Base-by-base conservation (phyloP, 1,140 invertebrate species). In the Eriosoma lanigerum region DNA sequence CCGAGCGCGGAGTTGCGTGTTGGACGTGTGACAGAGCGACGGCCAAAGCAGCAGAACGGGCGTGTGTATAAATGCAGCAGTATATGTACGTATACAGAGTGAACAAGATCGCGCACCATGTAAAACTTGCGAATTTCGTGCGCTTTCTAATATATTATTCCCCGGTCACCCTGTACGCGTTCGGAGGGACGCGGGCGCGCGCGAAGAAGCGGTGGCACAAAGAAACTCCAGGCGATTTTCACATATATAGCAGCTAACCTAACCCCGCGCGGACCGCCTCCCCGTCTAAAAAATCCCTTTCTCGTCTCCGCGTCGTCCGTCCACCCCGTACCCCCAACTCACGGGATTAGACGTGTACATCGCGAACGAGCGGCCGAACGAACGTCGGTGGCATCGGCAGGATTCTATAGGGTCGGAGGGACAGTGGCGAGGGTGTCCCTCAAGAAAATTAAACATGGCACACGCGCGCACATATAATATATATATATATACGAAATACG, bases 391-490 rank as follows among this genome's bases (percentile, higher is more conserved):
- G 32, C 32, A n/a, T n/a, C n/a, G n/a, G n/a, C n/a, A n/a, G n/a
- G n/a, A n/a, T n/a, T n/a, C n/a, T n/a, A n/a, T n/a, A n/a, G n/a
- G n/a, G 24, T 19, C 38, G 62, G 12, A 17, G 32, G 32, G 6
- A n/a, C n/a, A n/a, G 54, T 15, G 15, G 38, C 17, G 48, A 17
- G 54, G 75, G 75, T 60, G 56, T 78, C 75, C 75, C 75, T 78
- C 75, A 78, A 78, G 75, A 78, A 78, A 78, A 78, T 78, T 78
- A 78, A 78, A 78, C 75, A 78, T 62, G 75, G 75, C 75, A 78
- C 9, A 76, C 73, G 58, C 73, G 73, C 54, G 73, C 54, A 38
- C 32, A 58, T 58, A n/a, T n/a, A n/a, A n/a, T n/a, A n/a, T n/a
- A n/a, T n/a, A n/a, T n/a, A n/a, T n/a, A n/a, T n/a, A 44, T 56